Evolutionary conservation across 2,888 invertebrate species (phyloP), one percentile per base, ranked within the genome.

Genomic region (Cremastinae sp.): DNA sequence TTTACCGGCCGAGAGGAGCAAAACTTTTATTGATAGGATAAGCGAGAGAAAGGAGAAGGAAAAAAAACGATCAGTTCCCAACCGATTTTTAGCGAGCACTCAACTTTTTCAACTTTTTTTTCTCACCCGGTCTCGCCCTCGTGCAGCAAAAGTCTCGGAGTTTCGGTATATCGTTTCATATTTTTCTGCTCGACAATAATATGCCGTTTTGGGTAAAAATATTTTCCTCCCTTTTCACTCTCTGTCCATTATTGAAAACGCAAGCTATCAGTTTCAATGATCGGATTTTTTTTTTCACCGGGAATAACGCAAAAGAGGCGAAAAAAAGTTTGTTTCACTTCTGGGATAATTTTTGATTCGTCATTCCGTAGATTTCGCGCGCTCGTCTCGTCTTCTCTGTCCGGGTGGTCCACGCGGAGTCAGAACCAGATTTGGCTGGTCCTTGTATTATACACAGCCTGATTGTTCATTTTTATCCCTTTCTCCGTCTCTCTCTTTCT

Each of bases 11-110:
- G 55, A 72, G 66, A 45, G 49, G 61, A 51, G 70, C 69, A 62
- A 61, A 59, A 70, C 61, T 65, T 74, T 77, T 78, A 78, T 79
- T 71, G 76, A 80, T 78, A 78, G 80, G 69, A 51, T 47, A 55
- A 72, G 56, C 64, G 62, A 68, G 73, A 74, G 53, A 66, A 62
- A 68, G 41, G 35, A 37, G 39, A 68, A 41, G 58, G 22, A 43
- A 28, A 56, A 49, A 70, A 28, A 58, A 20, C 55, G 20, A 12
- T 20, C 18, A 22, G 58, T 51, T 37, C 49, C 47, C 41, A 49
- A 58, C 45, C 45, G 16, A 66, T 49, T 47, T 58, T 47, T 56
- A 61, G 45, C 28, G 20, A 47, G 45, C 49, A 45, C 58, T 56
- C 37, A 59, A 62, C 20, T 55, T 64, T 61, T n/a, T 18, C 43